phyloP scores from a whole-genome alignment of 1,140 invertebrate species.

The Rhopalosiphum padi region DNA sequence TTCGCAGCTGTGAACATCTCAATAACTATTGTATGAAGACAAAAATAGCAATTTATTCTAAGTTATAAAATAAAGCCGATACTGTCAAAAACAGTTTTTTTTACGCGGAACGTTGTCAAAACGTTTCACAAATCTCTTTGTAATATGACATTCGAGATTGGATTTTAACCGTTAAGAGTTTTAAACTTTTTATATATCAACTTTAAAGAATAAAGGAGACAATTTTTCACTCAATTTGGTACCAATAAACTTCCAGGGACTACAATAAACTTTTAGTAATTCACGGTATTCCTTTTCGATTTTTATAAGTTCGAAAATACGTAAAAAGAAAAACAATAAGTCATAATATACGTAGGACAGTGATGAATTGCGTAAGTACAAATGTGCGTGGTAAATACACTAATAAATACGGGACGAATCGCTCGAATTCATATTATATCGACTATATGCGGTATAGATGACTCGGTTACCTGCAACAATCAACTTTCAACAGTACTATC shows the following conservation, averaged over 20 bases:
- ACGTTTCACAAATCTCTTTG: constrained; percentile 33
- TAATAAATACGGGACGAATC: neutral
- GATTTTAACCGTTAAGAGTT: neutral
- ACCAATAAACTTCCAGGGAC: neutral
- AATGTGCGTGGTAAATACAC: neutral
- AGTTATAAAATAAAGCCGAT: neutral
- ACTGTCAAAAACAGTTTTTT: neutral
- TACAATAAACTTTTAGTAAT: constrained; percentile 3
- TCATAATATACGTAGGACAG: neutral
- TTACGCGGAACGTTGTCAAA: neutral
- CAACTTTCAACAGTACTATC: too few relatives aligned
- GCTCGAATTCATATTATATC: neutral
- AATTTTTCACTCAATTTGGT: neutral
- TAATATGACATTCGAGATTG: constrained; percentile 22
- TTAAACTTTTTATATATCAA: constrained; percentile 22
- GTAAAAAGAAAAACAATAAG: neutral
- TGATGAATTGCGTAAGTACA: neutral
- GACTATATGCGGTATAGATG: too few relatives aligned
- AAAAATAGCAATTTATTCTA: neutral
- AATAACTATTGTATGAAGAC: neutral
- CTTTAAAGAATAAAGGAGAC: neutral
- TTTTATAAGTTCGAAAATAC: neutral
- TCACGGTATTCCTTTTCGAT: neutral
- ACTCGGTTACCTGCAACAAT: too few relatives aligned
- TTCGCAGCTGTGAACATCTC: neutral